Evolutionary conservation across 2,888 invertebrate genomes (phyloP).

Genomic region (Panopea generosa): DNA sequence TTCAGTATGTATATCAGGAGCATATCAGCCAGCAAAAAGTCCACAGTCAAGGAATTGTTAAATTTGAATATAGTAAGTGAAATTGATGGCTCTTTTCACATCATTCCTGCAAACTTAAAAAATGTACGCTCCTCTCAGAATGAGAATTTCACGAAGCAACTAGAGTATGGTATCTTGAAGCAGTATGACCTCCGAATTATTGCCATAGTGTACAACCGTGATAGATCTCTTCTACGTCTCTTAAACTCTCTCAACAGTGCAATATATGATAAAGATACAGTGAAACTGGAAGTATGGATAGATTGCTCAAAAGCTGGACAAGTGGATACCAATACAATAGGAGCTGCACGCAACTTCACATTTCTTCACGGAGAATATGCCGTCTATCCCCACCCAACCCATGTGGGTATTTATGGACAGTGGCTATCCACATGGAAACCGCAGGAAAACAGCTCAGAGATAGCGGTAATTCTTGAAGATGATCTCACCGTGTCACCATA

Average conservation of each 20-base stretch:
- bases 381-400: conserved; percentile 51
- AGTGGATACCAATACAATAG: conserved; percentile 40
- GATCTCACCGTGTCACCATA: conserved; percentile 75
- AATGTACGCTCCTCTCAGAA: no score
- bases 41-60: no score
- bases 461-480: conserved; percentile 78
- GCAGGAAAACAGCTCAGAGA: conserved; percentile 63
- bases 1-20: no score
- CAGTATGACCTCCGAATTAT: conserved; percentile 61
- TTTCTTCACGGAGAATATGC: conserved; percentile 58
- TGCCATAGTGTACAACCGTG: conserved; percentile 60
- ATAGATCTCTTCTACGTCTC: conserved; percentile 54
- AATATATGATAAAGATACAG: conserved; percentile 49
- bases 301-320: conserved; percentile 58
- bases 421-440: conserved; percentile 76
- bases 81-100: no score
- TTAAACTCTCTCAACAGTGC: conserved; percentile 61
- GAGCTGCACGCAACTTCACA: conserved; percentile 37
- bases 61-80: no score
- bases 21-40: no score
- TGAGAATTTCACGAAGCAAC: no score
- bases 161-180: no score
- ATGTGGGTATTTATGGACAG: conserved; percentile 69
- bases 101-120: no score
- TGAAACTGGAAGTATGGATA: conserved; percentile 67